Evolutionary conservation across 1,140 invertebrate genomes (phyloP), one percentile per base, ranked within the genome.

Genomic region (Drosophila ambigua): DNA sequence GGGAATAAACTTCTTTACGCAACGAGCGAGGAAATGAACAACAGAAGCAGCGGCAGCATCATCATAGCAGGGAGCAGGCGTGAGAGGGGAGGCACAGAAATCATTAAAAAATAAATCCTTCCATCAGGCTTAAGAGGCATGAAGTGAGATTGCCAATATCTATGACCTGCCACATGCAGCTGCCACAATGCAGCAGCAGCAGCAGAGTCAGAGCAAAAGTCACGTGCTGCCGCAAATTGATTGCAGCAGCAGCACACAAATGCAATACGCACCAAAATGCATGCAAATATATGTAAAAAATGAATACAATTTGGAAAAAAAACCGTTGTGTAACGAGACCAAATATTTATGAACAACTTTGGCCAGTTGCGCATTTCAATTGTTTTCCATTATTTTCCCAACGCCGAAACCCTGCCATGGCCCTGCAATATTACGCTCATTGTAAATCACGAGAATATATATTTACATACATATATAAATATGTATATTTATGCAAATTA

Each of bases 291-390:
- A 20, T 2, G 20, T 20, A 28, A 54, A 23, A 54, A 13, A 64
- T 39, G 46, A 23, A 8, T 28, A n/a, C 52, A 41, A 49, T n/a
- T 0, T 24, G 2, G 4, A 24, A 46, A 60, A 43, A 49, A 50
- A 46, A 61, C 28, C 35, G 35, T 0, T 39, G 28, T 7, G 7
- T 9, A 52, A 44, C 20, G 26, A 59, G 50, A 49, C 48, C 54
- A 79, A 84, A 84, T 76, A 84, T 84, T 75, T 79, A 68, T 71
- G 52, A 63, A 65, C 62, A 62, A 65, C 60, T 62, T 72, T 11
- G 45, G n/a, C 44, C 49, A 54, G 28, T 58, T 68, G 62, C 39
- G 62, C 51, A 72, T 67, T 83, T 76, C 50, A 80, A 74, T 77
- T 71, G 64, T 45, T 48, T 28, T 28, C 15, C 39, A 50, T 66